A percentile compares a stretch with the other conserved stretches of the same genome.
phyloP scores from a whole-genome alignment of 2,888 invertebrate genomes.

The Ptycholaimellus sp. region DNA sequence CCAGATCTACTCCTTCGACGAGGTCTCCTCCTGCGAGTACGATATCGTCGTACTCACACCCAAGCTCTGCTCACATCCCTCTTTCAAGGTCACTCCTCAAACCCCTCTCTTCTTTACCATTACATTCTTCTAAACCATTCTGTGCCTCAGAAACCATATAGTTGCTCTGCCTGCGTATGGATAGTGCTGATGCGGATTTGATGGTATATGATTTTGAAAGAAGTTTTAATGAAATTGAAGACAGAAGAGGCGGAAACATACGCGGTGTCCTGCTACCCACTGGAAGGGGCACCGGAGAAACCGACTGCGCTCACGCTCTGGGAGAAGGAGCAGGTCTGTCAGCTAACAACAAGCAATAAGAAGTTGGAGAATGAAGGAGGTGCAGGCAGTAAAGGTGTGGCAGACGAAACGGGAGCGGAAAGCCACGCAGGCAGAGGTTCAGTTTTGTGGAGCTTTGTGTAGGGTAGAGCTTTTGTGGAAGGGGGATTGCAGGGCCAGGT shows the following conservation, averaged over 20 bases:
- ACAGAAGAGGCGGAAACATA: conserved; percentile 14
- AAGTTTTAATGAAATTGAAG: neutral
- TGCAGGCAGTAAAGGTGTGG: no score
- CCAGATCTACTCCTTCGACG: conserved; percentile 10
- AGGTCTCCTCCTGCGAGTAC: conserved; percentile 57
- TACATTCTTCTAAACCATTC: neutral
- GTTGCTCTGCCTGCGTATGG: no score
- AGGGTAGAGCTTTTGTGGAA: no score
- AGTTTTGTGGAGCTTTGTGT: no score
- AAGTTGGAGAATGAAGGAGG: no score
- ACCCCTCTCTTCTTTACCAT: neutral
- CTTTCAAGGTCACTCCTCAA: conserved; percentile 29
- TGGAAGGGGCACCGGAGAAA: conserved; percentile 18
- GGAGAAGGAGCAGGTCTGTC: conserved; percentile 10
- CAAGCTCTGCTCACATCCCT: conserved; percentile 61
- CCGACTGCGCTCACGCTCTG: conserved; percentile 18
- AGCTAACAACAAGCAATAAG: no score
- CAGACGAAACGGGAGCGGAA: neutral
- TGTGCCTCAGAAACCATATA: no score
- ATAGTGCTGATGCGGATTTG: neutral
- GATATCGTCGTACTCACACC: conserved; percentile 69
- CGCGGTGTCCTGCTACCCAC: conserved; percentile 15
- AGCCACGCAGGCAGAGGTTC: neutral
- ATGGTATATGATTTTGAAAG: neutral
- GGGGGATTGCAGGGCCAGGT: no score